A percentile compares a stretch with the other conserved stretches of the same genome.
Conservation (phyloP, 2,888 invertebrate genomes). For the Teinopalpus imperialis region DNA sequence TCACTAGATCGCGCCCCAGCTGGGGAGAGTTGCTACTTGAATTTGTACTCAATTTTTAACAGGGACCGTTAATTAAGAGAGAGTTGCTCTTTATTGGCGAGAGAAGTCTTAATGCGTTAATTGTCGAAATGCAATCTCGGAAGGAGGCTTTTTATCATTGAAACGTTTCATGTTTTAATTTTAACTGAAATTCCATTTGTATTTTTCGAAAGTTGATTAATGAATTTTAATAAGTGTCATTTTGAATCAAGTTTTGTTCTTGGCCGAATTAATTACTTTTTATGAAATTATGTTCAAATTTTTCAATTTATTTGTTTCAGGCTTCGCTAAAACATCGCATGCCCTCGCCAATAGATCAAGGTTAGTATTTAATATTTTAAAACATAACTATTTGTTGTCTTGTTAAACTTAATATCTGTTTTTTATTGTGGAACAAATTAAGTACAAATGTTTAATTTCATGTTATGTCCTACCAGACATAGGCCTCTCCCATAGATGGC, state of each 20-base stretch:
- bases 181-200: conserved; percentile 42
- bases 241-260: conserved; percentile 32
- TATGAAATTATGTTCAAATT: conserved; percentile 22
- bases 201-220: conserved; percentile 49
- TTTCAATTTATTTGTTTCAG: conserved; percentile 62
- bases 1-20: conserved; percentile 68
- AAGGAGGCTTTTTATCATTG: conserved; percentile 72
- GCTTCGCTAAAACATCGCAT: conserved; percentile 66
- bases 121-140: conserved; percentile 80
- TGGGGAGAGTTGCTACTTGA: conserved; percentile 72
- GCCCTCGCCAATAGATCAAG: conserved; percentile 72
- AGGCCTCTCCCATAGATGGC: no score
- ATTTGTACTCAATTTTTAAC: conserved; percentile 82
- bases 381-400: no score
- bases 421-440: no score
- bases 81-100: conserved; percentile 77
- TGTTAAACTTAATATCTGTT: no score
- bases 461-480: no score
- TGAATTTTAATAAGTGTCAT: conserved; percentile 50
- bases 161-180: conserved; percentile 73
- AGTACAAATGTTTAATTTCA: no score
- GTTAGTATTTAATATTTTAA: conserved; percentile 43
- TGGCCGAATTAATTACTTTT: conserved; percentile 17
- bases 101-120: conserved; percentile 79
- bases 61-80: conserved; percentile 77